Evolutionary conservation across 2,113 vertebrate genomes (phyloP), one percentile per base, ranked within the genome.

Genomic region (Phalacrocorax carbo): DNA sequence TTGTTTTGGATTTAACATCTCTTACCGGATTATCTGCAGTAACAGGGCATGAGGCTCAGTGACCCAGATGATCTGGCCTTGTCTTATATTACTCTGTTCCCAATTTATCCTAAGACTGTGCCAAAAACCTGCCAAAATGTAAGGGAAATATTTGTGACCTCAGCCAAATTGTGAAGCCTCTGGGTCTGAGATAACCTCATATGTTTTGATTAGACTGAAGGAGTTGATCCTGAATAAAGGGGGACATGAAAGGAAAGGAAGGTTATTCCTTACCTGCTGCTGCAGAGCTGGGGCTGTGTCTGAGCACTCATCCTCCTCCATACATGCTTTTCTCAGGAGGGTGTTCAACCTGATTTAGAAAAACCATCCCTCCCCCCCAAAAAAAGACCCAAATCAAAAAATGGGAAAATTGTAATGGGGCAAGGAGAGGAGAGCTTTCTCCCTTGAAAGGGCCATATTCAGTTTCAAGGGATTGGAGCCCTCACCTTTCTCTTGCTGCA

Each of bases 61-160:
- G 86, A 65, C 91, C 61, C 71, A 15, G 20, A 73, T 88, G 73
- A 88, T 93, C 81, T 76, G 90, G 54, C 66, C 66, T 96, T 77
- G 75, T 77, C 66, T 94, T 69, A 34, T 34, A 65, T 73, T 91
- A 80, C 19, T 58, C 40, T 90, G 40, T 73, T 91, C 9, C 15
- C 7, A 94, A 77, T 96, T 72, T 77, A 90, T 80, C 84, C 62
- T 55, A 26, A 87, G 66, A 58, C 58, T 36, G 40, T 86, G 70
- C 96, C 94, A 87, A 94, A 96, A 86, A 60, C 29, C 86, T 94
- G 78, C 84, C 75, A 90, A 94, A 96, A 82, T 93, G 90, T 60
- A 75, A 92, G 26, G 90, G 84, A 95, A 92, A 77, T 91, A 87
- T 91, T 71, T 94, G 76, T 93, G 54, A 80, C 75, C 58, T 88